Evolutionary conservation across 1,140 invertebrate genomes (phyloP), one percentile per base, ranked within the genome.

Genomic region (Nymphalis io): DNA sequence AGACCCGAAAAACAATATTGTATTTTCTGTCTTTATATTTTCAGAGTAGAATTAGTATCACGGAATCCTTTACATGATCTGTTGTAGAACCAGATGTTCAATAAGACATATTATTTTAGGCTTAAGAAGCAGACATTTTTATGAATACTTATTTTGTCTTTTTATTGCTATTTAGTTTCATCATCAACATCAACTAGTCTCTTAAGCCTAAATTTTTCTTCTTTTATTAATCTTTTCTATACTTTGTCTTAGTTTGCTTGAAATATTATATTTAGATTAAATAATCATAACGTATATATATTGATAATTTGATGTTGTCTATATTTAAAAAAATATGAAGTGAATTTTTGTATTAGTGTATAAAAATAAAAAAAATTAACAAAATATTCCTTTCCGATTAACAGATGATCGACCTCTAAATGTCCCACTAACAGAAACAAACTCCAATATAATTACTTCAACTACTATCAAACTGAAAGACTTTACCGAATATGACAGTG

Each of bases 351-450:
- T 64, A 38, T 46, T 46, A 42, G 59, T 21, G 11, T 46, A 58
- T 44, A 21, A 67, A 60, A 60, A 15, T 10, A 51, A n/a, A 68
- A 58, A 70, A 44, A 72, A 67, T 74, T 70, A 69, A 75, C 66
- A 66, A 63, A 23, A 63, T 70, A 60, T 88, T 88, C 65, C 78
- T 80, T 88, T 90, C 85, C 80, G 75, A 90, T 91, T 91, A 91
- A 90, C 89, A 91, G 89, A 91, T 91, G 86, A 83, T 79, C 81
- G 78, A 78, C 80, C 87, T 85, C 85, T 85, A 87, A 82, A 83
- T 88, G 69, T 86, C 82, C 79, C 85, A 91, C 85, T 91, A 90
- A 90, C 87, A 63, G 88, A 90, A 83, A 87, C 72, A 79, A 73
- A 84, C 81, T 80, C 79, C 78, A 78, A 82, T 72, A 70, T 65